Evolutionary conservation across 2,113 vertebrate genomes (phyloP), one percentile per base, ranked within the genome.

Genomic region (Mormyrus lacerda): DNA sequence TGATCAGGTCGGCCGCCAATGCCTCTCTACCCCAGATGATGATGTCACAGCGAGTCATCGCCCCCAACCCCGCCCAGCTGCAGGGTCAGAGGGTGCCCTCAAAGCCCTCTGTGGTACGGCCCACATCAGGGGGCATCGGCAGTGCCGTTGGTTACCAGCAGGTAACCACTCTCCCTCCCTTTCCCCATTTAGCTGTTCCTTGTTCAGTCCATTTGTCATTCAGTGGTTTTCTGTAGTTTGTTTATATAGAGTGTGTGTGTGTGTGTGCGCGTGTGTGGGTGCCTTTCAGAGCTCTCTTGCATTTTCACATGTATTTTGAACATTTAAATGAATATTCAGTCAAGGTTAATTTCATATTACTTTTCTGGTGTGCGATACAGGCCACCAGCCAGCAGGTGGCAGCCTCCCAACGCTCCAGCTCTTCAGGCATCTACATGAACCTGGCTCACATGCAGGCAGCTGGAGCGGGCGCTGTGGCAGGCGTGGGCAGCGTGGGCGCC

Each of bases 371-470:
- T 92, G 87, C 0, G 8, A 31, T 83, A 1, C 93, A 96, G 96
- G 94, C 94, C 86, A 93, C 91, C 58, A 91, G 94, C 90, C 96
- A 96, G 92, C 95, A 96, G 93, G 95, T 95, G 93, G 94, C 95
- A 47, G 94, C 94, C 0, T 96, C 96, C 92, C 98, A 98, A 94
- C 97, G 97, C 44, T 97, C 97, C 0, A 15, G 97, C 95, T 96
- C 96, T 51, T 98, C 97, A 10, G 97, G 97, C 94, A 98, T 99
- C 96, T 99, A 98, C 94, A 99, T 99, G 98, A 99, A 98, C 94
- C 96, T 99, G 79, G 97, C 97, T 27, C 98, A 99, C 94, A 98
- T 99, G 94, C 98, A 98, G 92, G 96, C 97, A 0, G 96, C 97
- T 0, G 94, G 96, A 0, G 97, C 97, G 1, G 95, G 95, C 87